phyloP scores from a whole-genome alignment of 2,888 invertebrate species.

The Drosophila yooni region DNA sequence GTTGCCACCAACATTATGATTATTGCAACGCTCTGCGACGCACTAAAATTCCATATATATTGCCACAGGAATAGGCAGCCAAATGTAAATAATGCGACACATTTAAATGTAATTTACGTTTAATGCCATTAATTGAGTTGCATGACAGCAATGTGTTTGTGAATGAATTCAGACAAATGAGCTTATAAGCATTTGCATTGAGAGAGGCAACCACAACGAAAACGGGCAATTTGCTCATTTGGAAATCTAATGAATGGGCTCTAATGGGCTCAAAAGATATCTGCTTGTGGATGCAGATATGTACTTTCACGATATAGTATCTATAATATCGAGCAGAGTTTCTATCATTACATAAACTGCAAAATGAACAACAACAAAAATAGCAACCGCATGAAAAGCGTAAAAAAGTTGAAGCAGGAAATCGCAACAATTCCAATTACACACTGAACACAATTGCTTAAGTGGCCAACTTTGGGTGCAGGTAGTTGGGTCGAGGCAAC shows the following conservation, averaged over 20 bases:
- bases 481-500: background rate
- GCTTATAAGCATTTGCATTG: constrained; percentile 48
- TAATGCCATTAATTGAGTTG: constrained; percentile 74
- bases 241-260: constrained; percentile 49
- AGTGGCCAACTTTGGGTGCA: constrained; percentile 52
- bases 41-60: constrained; percentile 48
- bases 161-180: constrained; percentile 47
- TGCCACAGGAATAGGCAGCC: constrained; percentile 51
- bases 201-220: constrained; percentile 21
- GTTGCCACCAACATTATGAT: background rate
- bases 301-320: background rate
- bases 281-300: constrained; percentile 21
- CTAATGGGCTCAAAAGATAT: constrained; percentile 34
- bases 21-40: background rate
- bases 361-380: constrained; percentile 7
- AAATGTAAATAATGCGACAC: constrained; percentile 67
- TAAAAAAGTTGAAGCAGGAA: constrained; percentile 29
- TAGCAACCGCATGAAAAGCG: background rate
- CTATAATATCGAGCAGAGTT: background rate
- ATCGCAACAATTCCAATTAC: constrained; percentile 68
- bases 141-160: constrained; percentile 9
- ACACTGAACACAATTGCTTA: constrained; percentile 66
- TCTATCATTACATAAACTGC: constrained; percentile 40
- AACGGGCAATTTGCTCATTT: constrained; percentile 32
- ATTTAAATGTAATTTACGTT: constrained; percentile 73